Evolutionary conservation across 2,888 invertebrate genomes (phyloP), one percentile per base, ranked within the genome.

Genomic region (Drosophila pseudotalamancana): DNA sequence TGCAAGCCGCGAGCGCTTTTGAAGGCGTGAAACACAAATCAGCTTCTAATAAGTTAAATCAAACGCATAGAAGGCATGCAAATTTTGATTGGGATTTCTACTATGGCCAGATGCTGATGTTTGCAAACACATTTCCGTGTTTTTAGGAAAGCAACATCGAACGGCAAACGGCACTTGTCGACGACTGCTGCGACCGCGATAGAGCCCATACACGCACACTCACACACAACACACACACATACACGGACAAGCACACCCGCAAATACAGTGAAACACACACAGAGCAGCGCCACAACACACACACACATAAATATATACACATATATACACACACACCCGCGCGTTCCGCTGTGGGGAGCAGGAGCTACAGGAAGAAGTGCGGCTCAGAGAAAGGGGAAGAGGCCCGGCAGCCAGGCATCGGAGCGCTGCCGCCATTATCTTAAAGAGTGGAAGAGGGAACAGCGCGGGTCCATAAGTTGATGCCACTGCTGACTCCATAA

Each of bases 1-100:
- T 77, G 81, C 77, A 77, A 77, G 77, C 77, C 71, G 74, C 77
- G 70, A 77, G 77, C 80, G 64, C 65, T 80, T 67, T 63, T 63
- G 14, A 66, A 73, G 72, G 72, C 70, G 72, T 74, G 59, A 72
- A 63, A 64, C 63, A 37, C 37, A 50, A 55, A 72, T 64, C 70
- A 72, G 60, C 65, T 66, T 63, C 35, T 34, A 54, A 67, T 55
- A 59, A 63, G 63, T 14, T 37, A 29, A 39, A 45, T 49, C 49
- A 39, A 53, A 61, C 12, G 29, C 40, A 48, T 9, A 46, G 31
- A 70, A 51, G 63, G 62, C 67, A 73, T 65, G 62, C n/a, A 55
- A 69, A 65, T 72, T 63, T 70, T 73, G 60, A 82, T 77, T 84
- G 76, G 60, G 50, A 69, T 63, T 80, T 50, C 57, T 48, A 39